A percentile compares a stretch with the other conserved stretches of the same genome.
Evolutionary conservation across 2,113 vertebrate genomes (phyloP).

Genomic region (Todiramphus chloris): DNA sequence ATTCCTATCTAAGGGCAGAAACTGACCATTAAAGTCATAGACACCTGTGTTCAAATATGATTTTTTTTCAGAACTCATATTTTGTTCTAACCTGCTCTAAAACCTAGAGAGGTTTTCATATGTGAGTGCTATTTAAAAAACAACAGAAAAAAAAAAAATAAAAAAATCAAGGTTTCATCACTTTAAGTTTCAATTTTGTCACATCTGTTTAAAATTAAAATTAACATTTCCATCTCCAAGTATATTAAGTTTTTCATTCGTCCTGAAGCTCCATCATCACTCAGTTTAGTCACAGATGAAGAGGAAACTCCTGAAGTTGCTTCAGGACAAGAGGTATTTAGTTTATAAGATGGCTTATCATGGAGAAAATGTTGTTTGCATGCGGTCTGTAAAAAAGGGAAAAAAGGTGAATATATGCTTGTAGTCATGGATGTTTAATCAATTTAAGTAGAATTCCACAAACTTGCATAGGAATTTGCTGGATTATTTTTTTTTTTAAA

Average conservation of each 20-base stretch:
- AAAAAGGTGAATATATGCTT: neutral
- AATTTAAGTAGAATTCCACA: neutral
- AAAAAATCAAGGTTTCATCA: neutral
- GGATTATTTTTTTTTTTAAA: neutral
- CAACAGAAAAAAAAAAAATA: neutral
- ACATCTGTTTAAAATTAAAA: neutral
- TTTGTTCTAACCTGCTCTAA: neutral
- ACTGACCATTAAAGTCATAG: neutral
- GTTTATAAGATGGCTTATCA: neutral
- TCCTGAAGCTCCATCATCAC: neutral
- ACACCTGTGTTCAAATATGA: fast-evolving
- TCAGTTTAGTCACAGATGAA: neutral
- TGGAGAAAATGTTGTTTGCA: neutral
- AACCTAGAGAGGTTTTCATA: neutral
- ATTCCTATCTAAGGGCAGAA: neutral
- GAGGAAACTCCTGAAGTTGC: neutral
- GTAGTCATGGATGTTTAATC: neutral
- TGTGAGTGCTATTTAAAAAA: neutral
- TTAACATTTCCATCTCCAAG: neutral
- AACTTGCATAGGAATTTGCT: neutral
- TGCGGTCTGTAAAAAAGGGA: neutral
- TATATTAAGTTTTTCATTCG: neutral
- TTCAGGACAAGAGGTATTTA: neutral
- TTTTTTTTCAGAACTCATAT: neutral
- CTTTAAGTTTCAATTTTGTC: neutral